phyloP scores from a whole-genome alignment of 1,140 invertebrate genomes.

The Camponotus floridanus region DNA sequence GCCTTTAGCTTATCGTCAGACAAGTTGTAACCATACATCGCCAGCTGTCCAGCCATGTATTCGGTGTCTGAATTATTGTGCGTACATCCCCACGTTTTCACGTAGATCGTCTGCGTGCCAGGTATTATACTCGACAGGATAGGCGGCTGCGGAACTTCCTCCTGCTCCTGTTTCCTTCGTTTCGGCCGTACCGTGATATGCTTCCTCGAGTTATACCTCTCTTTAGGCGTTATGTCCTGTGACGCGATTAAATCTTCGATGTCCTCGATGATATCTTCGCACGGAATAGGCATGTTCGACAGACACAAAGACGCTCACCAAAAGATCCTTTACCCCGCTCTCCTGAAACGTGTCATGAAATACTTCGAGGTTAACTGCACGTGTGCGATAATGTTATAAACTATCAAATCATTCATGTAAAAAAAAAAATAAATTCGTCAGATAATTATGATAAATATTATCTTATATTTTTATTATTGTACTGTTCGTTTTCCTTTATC shows the following conservation, averaged over 20 bases:
- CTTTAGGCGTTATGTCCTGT: conserved; percentile 92
- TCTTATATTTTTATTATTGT: too few species aligned
- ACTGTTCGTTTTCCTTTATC: too few species aligned
- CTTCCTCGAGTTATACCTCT: conserved; percentile 90
- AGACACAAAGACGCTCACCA: neutral
- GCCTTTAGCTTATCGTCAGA: conserved; percentile 94
- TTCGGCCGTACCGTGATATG: conserved; percentile 89
- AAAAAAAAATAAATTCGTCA: too few species aligned
- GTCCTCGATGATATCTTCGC: conserved; percentile 90
- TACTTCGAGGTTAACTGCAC: conserved; percentile 11
- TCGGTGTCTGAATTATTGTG: conserved; percentile 98
- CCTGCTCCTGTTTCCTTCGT: conserved; percentile 72
- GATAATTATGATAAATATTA: too few species aligned
- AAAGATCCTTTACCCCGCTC: neutral
- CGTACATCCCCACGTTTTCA: conserved; percentile 99
- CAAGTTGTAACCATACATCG: conserved; percentile 94
- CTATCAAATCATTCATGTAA: neutral
- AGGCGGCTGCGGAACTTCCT: conserved; percentile 65
- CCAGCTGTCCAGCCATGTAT: conserved; percentile 98
- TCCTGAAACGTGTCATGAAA: neutral
- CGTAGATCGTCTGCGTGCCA: conserved; percentile 96
- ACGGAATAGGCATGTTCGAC: conserved; percentile 86
- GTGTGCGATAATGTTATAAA: neutral
- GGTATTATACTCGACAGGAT: conserved; percentile 87
- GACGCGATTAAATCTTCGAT: conserved; percentile 93